These are phyloP conservation scores for Hetaerina titia DNA, from an alignment of 2,888 invertebrate species.

Conservation along the genomic window DNA sequence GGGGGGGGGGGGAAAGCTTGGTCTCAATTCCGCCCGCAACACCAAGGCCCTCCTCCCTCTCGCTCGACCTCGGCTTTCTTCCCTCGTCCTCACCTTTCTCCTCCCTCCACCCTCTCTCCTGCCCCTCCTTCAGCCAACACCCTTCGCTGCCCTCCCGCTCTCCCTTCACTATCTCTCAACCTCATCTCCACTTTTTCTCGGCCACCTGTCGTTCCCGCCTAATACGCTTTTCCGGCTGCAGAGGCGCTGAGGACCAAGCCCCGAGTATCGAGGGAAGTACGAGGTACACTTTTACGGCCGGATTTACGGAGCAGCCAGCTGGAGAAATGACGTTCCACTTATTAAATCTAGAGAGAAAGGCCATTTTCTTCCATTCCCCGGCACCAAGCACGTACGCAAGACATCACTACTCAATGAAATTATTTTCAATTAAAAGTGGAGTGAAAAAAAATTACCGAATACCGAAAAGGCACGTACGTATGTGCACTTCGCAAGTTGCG, in stretches of 20 bases:
- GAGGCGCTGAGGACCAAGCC: background rate
- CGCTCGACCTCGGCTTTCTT: background rate
- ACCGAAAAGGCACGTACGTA: no score
- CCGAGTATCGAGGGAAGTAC: background rate
- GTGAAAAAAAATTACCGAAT: no score
- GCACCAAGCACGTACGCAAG: background rate
- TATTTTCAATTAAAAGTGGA: background rate
- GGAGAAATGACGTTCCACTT: background rate
- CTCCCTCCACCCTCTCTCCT: background rate
- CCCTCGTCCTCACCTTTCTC: background rate
- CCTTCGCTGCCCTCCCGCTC: background rate
- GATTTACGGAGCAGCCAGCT: background rate
- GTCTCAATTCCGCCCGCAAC: constrained; percentile 2
- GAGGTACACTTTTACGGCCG: background rate
- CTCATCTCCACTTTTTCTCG: constrained; percentile 19
- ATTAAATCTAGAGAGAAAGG: background rate
- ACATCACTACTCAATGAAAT: background rate
- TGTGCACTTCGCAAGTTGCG: no score
- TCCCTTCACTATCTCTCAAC: background rate
- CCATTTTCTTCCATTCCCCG: background rate
- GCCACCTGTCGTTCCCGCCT: constrained; percentile 11
- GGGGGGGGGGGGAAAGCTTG: background rate
- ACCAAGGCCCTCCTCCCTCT: background rate
- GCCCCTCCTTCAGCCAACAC: background rate
- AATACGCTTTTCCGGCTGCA: background rate